Base-by-base conservation (phyloP, 2,113 vertebrate genomes). In the Boulengerochromis microlepis region DNA sequence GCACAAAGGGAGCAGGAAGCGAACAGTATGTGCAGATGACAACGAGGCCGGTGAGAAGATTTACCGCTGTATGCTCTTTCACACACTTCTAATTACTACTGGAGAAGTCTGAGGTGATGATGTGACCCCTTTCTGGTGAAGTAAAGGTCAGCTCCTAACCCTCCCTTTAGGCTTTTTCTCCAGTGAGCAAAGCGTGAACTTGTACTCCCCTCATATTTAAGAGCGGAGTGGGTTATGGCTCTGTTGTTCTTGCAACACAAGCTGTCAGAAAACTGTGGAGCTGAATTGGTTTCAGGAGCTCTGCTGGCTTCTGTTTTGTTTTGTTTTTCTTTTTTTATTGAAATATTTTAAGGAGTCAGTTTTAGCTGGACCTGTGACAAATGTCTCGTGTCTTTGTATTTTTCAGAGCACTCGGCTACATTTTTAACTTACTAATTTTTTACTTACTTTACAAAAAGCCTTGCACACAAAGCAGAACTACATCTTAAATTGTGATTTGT, bases 181-280 rank as follows among this genome's bases (percentile, higher is more conserved):
- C 74, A 16, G n/a, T 40, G 80, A 87, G 89, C 19, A 13, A 64
- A 90, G 81, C 80, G 12, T 88, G 93, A 95, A 92, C 89, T 94
- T 81, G 74, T 10, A 74, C 82, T 88, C 88, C 89, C 89, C 84
- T 86, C 84, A 69, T 93, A 94, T 91, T 90, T 85, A 90, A 87
- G 54, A 84, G 40, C 15, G 91, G 83, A 40, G 52, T 71, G 90
- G 80, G 81, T 91, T 91, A 89, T 88, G 84, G 83, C 4, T 47
- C 22, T 96, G 88, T 96, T 97, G 96, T 94, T 94, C 74, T 97
- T 96, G 92, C 94, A 96, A 96, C 92, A 89, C 56, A 93, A 96
- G 93, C 91, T 95, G 92, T 94, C 80, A 93, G 82, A 66, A 42
- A 90, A 91, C 91, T 15, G 88, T 80, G 13, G 91, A 91, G 92